Conservation (phyloP, 2,113 vertebrate genomes). For the Nibea albiflora region DNA sequence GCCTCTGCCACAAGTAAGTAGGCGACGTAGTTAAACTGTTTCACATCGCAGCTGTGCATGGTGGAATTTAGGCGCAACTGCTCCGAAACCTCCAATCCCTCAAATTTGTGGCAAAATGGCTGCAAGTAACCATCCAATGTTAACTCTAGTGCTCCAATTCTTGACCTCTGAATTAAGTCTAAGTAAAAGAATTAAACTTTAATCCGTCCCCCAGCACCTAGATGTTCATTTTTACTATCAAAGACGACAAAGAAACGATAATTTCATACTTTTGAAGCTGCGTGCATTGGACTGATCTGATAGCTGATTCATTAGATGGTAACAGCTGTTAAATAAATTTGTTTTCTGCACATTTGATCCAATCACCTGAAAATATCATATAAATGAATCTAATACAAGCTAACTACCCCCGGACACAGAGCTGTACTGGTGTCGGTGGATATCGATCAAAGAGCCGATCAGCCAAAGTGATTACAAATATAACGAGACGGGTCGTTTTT, state of each 20-base stretch:
- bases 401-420: constrained; percentile 11
- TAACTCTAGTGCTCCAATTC: too few species aligned
- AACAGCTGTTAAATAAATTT: neutral
- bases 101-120: neutral
- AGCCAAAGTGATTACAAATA: constrained; percentile 19
- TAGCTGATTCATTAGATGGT: neutral
- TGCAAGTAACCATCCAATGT: neutral
- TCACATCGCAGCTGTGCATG: too few species aligned
- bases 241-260: neutral
- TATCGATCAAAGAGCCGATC: constrained; percentile 63
- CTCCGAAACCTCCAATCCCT: too few species aligned
- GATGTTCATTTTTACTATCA: too few species aligned
- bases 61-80: too few species aligned
- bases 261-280: neutral
- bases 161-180: neutral
- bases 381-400: neutral
- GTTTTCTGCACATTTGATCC: neutral
- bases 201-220: too few species aligned
- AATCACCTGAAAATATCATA: neutral
- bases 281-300: too few species aligned
- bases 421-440: neutral
- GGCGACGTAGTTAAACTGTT: too few species aligned
- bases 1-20: too few species aligned
- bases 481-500: constrained; percentile 10
- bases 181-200: neutral